These are phyloP conservation scores for Stegastes partitus DNA, from an alignment of 2,113 vertebrate species.

Conservation along the genomic window DNA sequence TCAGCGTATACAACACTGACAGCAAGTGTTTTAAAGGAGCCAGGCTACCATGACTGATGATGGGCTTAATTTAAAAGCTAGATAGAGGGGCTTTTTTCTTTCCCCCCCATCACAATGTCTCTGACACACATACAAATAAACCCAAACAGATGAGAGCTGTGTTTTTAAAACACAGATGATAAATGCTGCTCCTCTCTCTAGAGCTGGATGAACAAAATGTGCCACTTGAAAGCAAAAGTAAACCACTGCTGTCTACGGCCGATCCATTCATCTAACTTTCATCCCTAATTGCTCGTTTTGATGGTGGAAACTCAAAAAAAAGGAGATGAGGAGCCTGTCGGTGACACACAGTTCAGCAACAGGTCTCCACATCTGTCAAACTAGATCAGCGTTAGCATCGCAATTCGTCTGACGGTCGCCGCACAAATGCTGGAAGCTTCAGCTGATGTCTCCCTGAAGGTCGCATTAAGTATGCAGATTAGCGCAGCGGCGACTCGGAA, in stretches of 20 bases:
- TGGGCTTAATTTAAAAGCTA: constrained; percentile 6
- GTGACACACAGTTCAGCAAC: constrained; percentile 40
- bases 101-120: not conserved
- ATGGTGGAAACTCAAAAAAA: not conserved
- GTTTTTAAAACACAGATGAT: no score
- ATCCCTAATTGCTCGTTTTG: no score
- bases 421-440: not conserved
- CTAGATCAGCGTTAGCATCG: not conserved
- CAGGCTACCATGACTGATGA: constrained; percentile 6
- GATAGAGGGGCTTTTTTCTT: not conserved
- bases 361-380: constrained; percentile 49
- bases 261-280: not conserved
- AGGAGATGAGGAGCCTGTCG: not conserved
- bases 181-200: not conserved
- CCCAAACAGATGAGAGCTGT: not conserved
- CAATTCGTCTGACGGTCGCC: not conserved
- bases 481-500: not conserved
- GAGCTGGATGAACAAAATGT: not conserved
- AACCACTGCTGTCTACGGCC: not conserved
- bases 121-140: not conserved
- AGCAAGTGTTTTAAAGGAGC: constrained; percentile 1
- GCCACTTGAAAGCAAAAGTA: constrained; percentile 20
- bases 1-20: constrained; percentile 19
- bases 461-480: not conserved
- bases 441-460: not conserved